Percentiles rank a stretch among this genome's conserved stretches.
These are phyloP conservation scores for Hydrotaea diabolus DNA, from an alignment of 2,888 invertebrate genomes.

Conservation along the genomic window DNA sequence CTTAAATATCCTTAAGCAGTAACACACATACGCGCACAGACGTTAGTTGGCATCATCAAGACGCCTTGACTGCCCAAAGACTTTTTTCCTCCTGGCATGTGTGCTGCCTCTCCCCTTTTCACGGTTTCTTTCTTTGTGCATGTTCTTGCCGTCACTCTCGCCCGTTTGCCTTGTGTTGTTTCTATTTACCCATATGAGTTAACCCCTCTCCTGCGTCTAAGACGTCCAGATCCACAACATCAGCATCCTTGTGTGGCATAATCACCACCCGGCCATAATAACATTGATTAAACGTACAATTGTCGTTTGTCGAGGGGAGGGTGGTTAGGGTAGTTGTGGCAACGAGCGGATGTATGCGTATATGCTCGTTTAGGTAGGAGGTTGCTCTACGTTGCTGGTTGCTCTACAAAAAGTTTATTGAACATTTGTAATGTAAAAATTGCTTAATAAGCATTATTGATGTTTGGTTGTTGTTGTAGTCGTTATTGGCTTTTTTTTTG, in stretches of 20 bases:
- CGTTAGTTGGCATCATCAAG: conserved; percentile 47
- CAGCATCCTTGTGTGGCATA: background rate
- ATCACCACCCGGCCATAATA: background rate
- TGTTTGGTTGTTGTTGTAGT: conserved; percentile 3
- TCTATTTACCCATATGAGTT: conserved; percentile 30
- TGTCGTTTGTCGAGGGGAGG: background rate
- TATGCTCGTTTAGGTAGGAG: background rate
- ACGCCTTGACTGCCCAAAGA: conserved; percentile 55
- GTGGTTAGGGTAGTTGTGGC: background rate
- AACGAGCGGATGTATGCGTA: too few species aligned
- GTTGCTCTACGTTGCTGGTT: background rate
- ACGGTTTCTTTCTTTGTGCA: background rate
- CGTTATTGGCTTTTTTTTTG: background rate
- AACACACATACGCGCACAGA: background rate
- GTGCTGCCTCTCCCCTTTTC: background rate
- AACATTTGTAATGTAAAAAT: conserved; percentile 51
- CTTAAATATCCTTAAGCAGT: conserved; percentile 44
- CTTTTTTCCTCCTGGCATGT: conserved; percentile 7
- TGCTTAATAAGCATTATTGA: conserved; percentile 51
- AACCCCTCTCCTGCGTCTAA: background rate
- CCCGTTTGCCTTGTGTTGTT: background rate
- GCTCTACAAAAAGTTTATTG: conserved; percentile 34
- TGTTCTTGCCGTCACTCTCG: conserved; percentile 23
- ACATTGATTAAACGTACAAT: conserved; percentile 33
- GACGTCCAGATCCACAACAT: background rate